phyloP scores from a whole-genome alignment of 2,113 vertebrate genomes.

The Sprattus sprattus region DNA sequence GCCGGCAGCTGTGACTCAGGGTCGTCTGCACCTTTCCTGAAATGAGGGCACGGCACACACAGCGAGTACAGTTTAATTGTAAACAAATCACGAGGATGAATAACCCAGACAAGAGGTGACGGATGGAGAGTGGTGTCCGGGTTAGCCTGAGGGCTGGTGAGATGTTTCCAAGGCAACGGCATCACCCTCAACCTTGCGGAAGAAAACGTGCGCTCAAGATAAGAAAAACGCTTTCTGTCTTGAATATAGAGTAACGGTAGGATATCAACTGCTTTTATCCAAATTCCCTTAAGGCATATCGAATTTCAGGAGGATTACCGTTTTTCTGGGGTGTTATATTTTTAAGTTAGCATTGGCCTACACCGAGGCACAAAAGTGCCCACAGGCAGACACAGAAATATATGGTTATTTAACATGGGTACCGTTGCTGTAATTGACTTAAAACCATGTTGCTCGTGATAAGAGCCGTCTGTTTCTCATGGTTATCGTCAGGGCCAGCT shows the following conservation, averaged over 20 bases:
- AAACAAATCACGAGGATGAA: constrained; percentile 43
- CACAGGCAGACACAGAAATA: not conserved
- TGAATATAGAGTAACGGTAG: not conserved
- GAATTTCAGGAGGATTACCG: not conserved
- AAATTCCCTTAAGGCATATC: not conserved
- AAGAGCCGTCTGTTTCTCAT: not conserved
- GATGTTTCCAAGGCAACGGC: constrained; percentile 44
- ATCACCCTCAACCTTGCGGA: constrained; percentile 26
- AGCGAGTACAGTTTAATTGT: constrained; percentile 39
- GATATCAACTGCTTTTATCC: not conserved
- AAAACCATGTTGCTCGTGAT: not conserved
- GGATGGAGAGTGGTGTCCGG: not conserved
- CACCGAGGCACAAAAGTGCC: not conserved
- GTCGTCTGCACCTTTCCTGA: not conserved
- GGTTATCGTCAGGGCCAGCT: not conserved
- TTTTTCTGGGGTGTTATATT: not conserved
- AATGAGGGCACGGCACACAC: not conserved
- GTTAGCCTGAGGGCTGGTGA: constrained; percentile 26
- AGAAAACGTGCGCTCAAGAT: not conserved
- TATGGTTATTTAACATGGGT: not conserved
- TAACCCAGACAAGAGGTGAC: constrained; percentile 5
- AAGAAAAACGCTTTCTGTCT: not conserved
- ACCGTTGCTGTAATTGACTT: not conserved
- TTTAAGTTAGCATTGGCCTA: not conserved
- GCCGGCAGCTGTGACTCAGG: not conserved